Evolutionary conservation across 2,888 invertebrate species (phyloP).

Genomic region (Scaptomyza cyrtandrae): DNA sequence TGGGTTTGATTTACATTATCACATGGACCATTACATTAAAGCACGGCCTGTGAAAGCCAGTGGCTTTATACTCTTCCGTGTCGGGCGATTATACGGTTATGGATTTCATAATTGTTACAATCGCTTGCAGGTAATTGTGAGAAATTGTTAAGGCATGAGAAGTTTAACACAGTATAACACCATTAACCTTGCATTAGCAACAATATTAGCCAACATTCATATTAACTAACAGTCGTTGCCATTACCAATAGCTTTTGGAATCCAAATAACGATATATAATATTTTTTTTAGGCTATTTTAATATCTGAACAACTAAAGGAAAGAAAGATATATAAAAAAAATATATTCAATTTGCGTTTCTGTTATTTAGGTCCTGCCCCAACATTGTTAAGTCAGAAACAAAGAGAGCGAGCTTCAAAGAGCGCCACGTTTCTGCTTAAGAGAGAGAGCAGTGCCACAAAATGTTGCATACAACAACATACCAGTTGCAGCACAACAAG

Average conservation of each 20-base stretch:
- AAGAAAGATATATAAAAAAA: no score
- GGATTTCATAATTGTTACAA: constrained; percentile 49
- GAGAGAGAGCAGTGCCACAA: constrained; percentile 39
- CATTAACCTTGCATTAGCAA: no score
- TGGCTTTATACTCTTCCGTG: constrained; percentile 28
- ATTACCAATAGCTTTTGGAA: no score
- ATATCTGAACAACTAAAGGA: no score
- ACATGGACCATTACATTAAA: constrained; percentile 40
- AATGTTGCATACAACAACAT: constrained; percentile 58
- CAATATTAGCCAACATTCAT: no score
- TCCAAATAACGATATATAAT: no score
- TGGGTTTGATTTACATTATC: constrained; percentile 49
- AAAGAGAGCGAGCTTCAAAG: constrained; percentile 9
- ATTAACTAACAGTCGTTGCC: no score
- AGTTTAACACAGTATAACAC: no score
- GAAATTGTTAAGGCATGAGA: no score
- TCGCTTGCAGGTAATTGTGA: constrained; percentile 36
- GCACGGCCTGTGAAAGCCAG: constrained; percentile 12
- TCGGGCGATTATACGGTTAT: constrained; percentile 31
- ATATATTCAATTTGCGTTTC: no score
- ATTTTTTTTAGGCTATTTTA: no score
- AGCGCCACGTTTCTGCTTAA: constrained; percentile 30
- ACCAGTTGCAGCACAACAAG: constrained; percentile 1
- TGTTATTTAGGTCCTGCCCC: constrained; percentile 21
- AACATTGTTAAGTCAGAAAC: constrained; percentile 5